Conservation (phyloP, 1,140 invertebrate genomes). For the Drosophila gunungcola region DNA sequence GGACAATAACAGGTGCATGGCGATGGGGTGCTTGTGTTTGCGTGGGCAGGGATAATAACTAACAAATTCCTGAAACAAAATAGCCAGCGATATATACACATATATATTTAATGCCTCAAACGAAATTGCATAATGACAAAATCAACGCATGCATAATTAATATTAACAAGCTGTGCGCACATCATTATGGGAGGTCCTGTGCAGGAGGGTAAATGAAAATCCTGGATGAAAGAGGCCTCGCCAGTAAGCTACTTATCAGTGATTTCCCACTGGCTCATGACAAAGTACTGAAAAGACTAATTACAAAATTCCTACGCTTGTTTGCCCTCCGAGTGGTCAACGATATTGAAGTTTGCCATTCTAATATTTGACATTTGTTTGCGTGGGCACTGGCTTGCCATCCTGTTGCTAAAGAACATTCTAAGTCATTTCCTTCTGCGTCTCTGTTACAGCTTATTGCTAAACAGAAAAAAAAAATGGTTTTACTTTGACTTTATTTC, state of each 20-base stretch:
- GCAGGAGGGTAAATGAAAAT: background rate
- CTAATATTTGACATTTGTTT: slow-evolving; percentile 32
- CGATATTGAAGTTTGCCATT: slow-evolving; percentile 3
- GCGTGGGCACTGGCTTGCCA: slow-evolving; percentile 9
- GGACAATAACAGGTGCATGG: slow-evolving; percentile 6
- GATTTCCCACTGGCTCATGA: background rate
- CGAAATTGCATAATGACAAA: slow-evolving; percentile 66
- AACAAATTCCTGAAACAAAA: slow-evolving; percentile 24
- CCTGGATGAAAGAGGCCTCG: background rate
- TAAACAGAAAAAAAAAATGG: background rate
- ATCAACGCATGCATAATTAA: slow-evolving; percentile 68
- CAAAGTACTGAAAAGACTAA: slow-evolving; percentile 9
- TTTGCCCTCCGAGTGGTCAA: background rate
- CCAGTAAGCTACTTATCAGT: slow-evolving; percentile 19
- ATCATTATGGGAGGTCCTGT: background rate
- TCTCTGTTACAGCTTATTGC: slow-evolving; percentile 11
- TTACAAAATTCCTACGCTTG: slow-evolving; percentile 1
- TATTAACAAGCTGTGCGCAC: slow-evolving; percentile 33
- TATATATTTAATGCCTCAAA: slow-evolving; percentile 60
- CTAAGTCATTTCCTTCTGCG: background rate
- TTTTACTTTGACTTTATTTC: background rate
- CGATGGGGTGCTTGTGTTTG: slow-evolving; percentile 1
- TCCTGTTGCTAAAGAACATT: slow-evolving; percentile 6
- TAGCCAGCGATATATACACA: slow-evolving; percentile 11
- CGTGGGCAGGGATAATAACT: slow-evolving; percentile 21